Evolutionary conservation across 2,797 vertebrate genomes (phyloP).

Genomic region (Brachyalestes nurse): DNA sequence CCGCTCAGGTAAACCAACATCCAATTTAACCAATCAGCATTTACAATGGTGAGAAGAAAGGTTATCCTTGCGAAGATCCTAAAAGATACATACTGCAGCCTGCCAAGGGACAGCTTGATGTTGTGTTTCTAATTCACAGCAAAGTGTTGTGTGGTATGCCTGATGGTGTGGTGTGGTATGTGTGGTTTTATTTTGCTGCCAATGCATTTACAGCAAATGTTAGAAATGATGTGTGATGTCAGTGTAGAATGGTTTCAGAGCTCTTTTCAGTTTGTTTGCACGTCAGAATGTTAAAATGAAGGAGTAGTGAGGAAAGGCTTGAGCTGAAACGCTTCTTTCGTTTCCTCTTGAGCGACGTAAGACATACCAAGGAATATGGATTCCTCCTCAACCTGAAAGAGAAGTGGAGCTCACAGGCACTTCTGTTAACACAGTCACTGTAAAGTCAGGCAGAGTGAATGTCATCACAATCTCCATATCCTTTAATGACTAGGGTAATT

Average conservation of each 20-base stretch:
- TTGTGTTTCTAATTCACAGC: background rate
- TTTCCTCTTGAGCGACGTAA: background rate
- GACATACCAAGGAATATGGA: background rate
- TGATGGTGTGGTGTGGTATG: background rate
- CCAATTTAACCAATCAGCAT: background rate
- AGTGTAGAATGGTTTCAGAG: background rate
- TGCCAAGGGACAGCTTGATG: no score
- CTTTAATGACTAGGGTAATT: background rate
- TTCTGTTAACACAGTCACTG: background rate
- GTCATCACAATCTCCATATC: background rate
- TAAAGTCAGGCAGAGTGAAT: background rate
- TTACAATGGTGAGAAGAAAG: background rate
- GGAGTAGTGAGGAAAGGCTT: background rate
- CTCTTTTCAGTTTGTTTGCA: background rate
- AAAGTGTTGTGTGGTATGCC: background rate
- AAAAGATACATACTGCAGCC: no score
- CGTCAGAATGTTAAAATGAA: background rate
- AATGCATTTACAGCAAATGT: background rate
- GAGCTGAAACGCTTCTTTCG: conserved; percentile 13
- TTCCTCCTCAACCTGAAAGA: background rate
- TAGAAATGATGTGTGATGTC: background rate
- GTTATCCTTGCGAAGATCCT: no score
- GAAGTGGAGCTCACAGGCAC: conserved; percentile 11
- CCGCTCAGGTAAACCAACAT: conserved; percentile 87
- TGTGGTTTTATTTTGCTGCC: background rate